Base-by-base conservation (phyloP, 2,888 invertebrate genomes). In the Cepaea hortensis region DNA sequence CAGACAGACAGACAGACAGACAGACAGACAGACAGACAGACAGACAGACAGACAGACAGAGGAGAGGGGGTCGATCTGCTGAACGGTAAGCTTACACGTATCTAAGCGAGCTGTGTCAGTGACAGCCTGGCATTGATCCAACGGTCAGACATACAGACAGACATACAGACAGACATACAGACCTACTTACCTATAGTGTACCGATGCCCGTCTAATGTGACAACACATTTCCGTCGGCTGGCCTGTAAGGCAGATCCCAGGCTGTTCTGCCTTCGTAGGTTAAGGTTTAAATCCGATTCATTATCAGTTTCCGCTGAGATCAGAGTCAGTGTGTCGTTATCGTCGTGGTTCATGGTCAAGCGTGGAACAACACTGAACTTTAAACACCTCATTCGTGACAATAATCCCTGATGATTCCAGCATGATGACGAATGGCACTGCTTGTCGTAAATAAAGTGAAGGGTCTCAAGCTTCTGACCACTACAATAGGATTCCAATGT, bases 191-290 rank as follows among this genome's bases (percentile, higher is more conserved):
- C 97, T 95, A 97, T 97, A 92, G 97, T 97, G 95, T 97, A 97
- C 90, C 97, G 97, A 95, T 97, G 97, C 92, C 97, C 97, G 94
- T 97, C 97, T 91, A 97, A 95, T 80, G 97, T 97, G 90, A 97
- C 96, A 89, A 97, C 96, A 95, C 97, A 97, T 87, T 94, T 94
- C 83, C 90, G 87, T 15, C 91, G 87, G 84, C 87, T 88, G 61
- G 15, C n/a, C 7, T 81, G 62, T 35, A 88, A 73, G 7, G 85
- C 89, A 23, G 87, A 89, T 18, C 89, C 90, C 23, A 90, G 77
- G 83, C 90, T 91, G 77, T 90, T 90, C 76, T 90, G 90, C 20
- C 90, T 87, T 65, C 75, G 84, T 61, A 90, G 82, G 4, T 79
- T 48, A 11, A 62, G 48, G n/a, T 79, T 82, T 68, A 83, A 72